A percentile compares a stretch with the other conserved stretches of the same genome.
Evolutionary conservation across 2,888 invertebrate genomes (phyloP).

Genomic region (Doris montereyensis): DNA sequence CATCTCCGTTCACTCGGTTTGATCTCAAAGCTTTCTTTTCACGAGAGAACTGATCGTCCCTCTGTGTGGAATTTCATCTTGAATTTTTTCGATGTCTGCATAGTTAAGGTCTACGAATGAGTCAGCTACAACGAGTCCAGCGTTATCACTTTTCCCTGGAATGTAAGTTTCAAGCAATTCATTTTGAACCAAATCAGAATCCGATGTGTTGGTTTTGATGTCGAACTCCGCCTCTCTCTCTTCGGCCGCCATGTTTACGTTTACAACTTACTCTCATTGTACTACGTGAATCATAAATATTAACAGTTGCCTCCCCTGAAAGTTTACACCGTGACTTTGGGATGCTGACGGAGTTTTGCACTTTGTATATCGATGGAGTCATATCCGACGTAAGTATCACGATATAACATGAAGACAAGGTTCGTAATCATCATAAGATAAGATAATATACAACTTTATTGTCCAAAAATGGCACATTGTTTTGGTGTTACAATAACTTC

Average conservation of each 20-base stretch:
- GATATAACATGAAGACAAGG: too few relatives aligned
- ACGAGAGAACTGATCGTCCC: slow-evolving; percentile 32
- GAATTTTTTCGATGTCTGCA: slow-evolving; percentile 44
- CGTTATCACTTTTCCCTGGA: slow-evolving; percentile 79
- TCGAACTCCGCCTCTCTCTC: slow-evolving; percentile 61
- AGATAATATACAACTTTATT: too few relatives aligned
- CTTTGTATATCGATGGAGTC: too few relatives aligned
- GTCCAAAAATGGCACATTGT: too few relatives aligned
- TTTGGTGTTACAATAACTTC: too few relatives aligned
- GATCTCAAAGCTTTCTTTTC: slow-evolving; percentile 29
- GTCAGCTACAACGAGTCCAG: slow-evolving; percentile 79
- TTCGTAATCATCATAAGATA: too few relatives aligned
- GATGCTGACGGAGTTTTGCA: too few relatives aligned
- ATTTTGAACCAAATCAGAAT: slow-evolving; percentile 53
- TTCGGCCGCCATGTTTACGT: slow-evolving; percentile 53
- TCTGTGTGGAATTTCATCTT: slow-evolving; percentile 39
- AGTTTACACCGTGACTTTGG: too few relatives aligned
- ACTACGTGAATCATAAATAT: too few relatives aligned
- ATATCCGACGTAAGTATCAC: too few relatives aligned
- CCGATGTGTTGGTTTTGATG: slow-evolving; percentile 43
- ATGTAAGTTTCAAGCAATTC: slow-evolving; percentile 59
- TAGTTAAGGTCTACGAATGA: slow-evolving; percentile 67
- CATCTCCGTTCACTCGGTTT: slow-evolving; percentile 23
- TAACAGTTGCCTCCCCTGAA: slow-evolving; percentile 21
- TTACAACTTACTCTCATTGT: too few relatives aligned